Base-by-base conservation (phyloP, 1,140 invertebrate genomes). In the Zaprionus taronus region DNA sequence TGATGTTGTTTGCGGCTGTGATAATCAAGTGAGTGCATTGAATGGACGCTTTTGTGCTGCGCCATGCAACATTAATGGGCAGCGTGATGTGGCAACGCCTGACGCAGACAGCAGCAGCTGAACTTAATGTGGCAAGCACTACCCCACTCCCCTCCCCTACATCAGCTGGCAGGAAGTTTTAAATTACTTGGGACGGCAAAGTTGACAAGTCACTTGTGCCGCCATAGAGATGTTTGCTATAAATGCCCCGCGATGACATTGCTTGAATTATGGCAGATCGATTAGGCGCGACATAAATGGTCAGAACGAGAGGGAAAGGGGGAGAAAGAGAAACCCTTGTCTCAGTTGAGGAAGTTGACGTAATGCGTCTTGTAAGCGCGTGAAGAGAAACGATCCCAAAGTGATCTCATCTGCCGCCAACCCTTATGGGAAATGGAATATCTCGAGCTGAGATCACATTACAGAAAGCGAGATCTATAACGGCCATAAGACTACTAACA, bases 1-100 rank as follows among this genome's bases (percentile, higher is more conserved):
- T 77, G 72, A 75, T 66, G 80, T 71, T 64, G 69, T 74, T 78
- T 78, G 82, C 49, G 64, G 78, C 70, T 70, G 44, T 71, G 83
- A 72, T 85, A 85, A 85, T 84, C 80, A 76, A 70, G 60, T 67
- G 74, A 81, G 69, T 89, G 78, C 85, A 84, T 68, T 81, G 75
- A 84, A 74, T 84, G 79, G 63, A 75, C 74, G 67, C 61, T 60
- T 70, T 71, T 70, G 55, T 76, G 73, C 60, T 64, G 57, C 14
- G 74, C 63, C 70, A 67, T 77, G 70, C 77, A 83, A 75, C 80
- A 80, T 87, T 83, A 85, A 79, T 79, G 78, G 82, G 72, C 71
- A 73, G 61, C 56, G 47, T 67, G 62, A 72, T 61, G 74, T 75
- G 73, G 64, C 75, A 83, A 81, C 63, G 79, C 63, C 79, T 75